Base-by-base conservation (phyloP, 2,113 vertebrate species). In the Pangasianodon hypophthalmus region DNA sequence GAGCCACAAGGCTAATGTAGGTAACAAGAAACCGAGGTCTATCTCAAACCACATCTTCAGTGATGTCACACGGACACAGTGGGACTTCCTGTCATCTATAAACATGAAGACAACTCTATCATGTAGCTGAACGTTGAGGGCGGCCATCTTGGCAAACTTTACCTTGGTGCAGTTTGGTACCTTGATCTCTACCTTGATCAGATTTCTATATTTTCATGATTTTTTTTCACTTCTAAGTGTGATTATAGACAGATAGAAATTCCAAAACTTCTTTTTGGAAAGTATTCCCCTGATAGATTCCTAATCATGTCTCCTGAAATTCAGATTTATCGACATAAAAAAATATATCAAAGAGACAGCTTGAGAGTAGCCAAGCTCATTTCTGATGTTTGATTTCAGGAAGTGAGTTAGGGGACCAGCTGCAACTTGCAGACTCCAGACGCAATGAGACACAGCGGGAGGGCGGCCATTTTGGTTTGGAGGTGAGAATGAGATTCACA, bases 391-490 rank as follows among this genome's bases (percentile, higher is more conserved):
- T 44, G 83, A 87, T 62, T 87, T 67, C 64, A 87, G 90, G 88
- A 91, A 88, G 60, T 44, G 46, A 67, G 54, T 82, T 83, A 82
- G 75, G 81, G 54, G 7, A 13, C 86, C 73, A 89, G 82, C 90
- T 90, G 87, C 87, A 83, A 60, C 87, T 90, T 86, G 82, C 87
- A 54, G 84, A 46, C 50, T 56, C 29, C 50, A 71, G 77, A 73
- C 80, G 92, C 87, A 60, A 48, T 44, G 44, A 86, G 80, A 84
- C 87, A 44, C 91, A 60, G 88, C 58, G 4, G 91, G 90, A 87
- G 64, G 88, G 75, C 41, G 50, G 75, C 84, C 85, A 89, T 90
- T 89, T 89, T 84, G 81, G 18, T 58, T 58, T 58, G 32, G 54
- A 84, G 46, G 67, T 64, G 86, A 52, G 75, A 81, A 87, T 88